These are phyloP conservation scores for Halichondria panicea DNA, from an alignment of 37 sponge, comb jelly and placozoan genomes.

Conservation along the genomic window DNA sequence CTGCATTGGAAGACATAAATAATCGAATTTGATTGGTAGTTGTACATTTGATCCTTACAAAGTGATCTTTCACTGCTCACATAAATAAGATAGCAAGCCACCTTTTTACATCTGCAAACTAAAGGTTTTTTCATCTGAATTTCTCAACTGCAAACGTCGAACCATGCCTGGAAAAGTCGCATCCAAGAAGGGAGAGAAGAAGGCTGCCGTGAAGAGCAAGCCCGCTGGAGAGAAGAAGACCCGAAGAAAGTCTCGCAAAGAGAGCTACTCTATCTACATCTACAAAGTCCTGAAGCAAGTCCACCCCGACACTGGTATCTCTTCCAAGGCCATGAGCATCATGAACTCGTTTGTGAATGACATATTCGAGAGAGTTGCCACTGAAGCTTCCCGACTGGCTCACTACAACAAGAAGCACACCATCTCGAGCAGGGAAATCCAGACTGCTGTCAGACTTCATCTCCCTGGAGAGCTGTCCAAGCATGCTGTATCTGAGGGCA, in stretches of 20 bases:
- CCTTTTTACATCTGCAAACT: too few species aligned
- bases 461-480: conserved; percentile 96
- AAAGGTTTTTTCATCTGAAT: too few species aligned
- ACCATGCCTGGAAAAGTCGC: conserved; percentile 83
- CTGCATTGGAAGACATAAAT: too few species aligned
- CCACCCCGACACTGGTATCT: conserved; percentile 98
- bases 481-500: conserved; percentile 97
- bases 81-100: too few species aligned
- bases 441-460: conserved; percentile 95
- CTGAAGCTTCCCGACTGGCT: conserved; percentile 91
- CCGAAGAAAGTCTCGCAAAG: conserved; percentile 81
- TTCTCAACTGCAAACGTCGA: background rate
- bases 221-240: conserved; percentile 66
- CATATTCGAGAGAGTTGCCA: conserved; percentile 94
- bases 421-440: conserved; percentile 95
- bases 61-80: too few species aligned
- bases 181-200: conserved; percentile 78
- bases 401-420: conserved; percentile 99
- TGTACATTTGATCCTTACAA: too few species aligned
- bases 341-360: conserved; percentile 99
- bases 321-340: conserved; percentile 98
- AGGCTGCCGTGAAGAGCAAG: conserved; percentile 79
- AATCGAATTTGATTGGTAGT: too few species aligned
- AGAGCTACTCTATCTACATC: conserved; percentile 98
- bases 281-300: conserved; percentile 99